These are phyloP conservation scores for Phrynocephalus guinanensis DNA, from an alignment of 2,797 vertebrate species.

Conservation along the genomic window DNA sequence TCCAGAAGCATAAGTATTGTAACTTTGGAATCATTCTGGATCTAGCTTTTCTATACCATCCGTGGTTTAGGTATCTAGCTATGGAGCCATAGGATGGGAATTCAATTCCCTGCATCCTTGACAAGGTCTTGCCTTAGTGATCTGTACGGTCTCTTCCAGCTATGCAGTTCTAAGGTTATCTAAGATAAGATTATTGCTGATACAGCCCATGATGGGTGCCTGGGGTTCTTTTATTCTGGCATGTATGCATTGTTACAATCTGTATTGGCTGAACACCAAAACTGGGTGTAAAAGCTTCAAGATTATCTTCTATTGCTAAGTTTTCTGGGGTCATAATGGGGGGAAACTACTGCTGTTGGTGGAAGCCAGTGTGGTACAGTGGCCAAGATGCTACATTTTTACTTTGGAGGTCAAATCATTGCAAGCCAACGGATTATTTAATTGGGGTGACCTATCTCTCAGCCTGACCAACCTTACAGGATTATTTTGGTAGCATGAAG, in stretches of 20 bases:
- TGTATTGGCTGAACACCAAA: not conserved
- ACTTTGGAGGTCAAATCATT: not conserved
- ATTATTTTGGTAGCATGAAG: not conserved
- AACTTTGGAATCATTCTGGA: not conserved
- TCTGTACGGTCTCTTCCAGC: no score
- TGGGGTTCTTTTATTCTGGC: no score
- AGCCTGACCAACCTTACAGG: not conserved
- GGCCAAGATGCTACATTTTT: not conserved
- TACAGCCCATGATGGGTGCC: no score
- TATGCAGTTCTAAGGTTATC: no score
- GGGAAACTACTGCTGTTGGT: not conserved
- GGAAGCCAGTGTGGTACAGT: not conserved
- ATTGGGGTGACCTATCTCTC: no score
- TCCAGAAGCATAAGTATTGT: not conserved
- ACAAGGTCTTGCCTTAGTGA: no score
- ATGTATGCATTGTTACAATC: no score
- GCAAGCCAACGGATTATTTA: not conserved
- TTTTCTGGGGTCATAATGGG: conserved; percentile 1
- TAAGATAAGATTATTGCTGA: no score
- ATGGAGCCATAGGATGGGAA: no score
- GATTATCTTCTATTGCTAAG: not conserved
- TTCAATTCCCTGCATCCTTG: no score
- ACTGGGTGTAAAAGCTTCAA: not conserved
- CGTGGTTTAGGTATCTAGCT: no score
- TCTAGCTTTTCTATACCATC: not conserved